These are phyloP conservation scores for Pygocentrus nattereri DNA, from an alignment of 2,797 vertebrate species.

Conservation along the genomic window DNA sequence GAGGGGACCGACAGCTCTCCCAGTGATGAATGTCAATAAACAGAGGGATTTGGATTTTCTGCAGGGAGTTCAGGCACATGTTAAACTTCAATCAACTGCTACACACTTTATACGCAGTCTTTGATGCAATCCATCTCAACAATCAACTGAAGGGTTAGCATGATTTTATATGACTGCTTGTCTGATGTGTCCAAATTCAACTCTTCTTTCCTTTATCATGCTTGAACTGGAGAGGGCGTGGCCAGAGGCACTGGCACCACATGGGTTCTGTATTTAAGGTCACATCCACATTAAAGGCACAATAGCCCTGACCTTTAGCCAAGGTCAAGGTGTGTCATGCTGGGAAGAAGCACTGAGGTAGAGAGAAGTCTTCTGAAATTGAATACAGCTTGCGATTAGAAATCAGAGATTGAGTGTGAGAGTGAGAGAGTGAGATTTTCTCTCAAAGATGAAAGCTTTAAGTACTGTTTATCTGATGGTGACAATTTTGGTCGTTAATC, in stretches of 20 bases:
- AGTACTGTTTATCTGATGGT: too few relatives aligned
- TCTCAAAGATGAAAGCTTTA: neutral
- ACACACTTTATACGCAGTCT: neutral
- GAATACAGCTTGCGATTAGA: neutral
- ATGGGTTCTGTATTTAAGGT: constrained; percentile 62
- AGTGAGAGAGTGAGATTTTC: neutral
- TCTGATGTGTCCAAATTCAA: constrained; percentile 13
- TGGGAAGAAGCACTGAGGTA: constrained; percentile 45
- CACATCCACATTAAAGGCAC: constrained; percentile 68
- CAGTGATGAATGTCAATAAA: constrained; percentile 63
- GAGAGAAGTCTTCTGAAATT: constrained; percentile 1
- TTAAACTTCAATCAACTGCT: neutral
- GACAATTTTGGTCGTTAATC: too few relatives aligned
- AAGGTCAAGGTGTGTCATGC: constrained; percentile 46
- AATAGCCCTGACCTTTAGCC: constrained; percentile 49
- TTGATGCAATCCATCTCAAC: neutral
- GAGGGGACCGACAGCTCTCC: constrained; percentile 61
- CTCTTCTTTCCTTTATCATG: constrained; percentile 54
- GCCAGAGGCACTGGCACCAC: constrained; percentile 61
- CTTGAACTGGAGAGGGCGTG: constrained; percentile 51
- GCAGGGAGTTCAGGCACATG: neutral
- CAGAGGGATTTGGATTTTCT: constrained; percentile 23
- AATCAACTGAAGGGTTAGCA: neutral
- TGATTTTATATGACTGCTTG: neutral
- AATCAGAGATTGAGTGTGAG: neutral